These are phyloP conservation scores for Speoplatyrhinus poulsoni DNA, from an alignment of 2,113 vertebrate genomes.

Conservation along the genomic window DNA sequence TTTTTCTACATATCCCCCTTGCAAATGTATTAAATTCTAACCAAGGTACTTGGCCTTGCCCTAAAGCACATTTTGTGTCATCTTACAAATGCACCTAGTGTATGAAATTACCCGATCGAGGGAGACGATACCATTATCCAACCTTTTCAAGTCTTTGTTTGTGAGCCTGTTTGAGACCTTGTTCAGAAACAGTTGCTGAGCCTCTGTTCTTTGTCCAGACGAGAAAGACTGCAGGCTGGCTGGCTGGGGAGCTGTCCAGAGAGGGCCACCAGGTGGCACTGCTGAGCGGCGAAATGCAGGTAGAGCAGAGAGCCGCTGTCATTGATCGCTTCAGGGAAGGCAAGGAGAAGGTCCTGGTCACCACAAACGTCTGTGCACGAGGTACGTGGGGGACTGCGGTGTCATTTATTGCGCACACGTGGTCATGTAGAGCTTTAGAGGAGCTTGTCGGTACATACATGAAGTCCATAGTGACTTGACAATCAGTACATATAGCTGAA, in stretches of 20 bases:
- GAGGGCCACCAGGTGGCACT: constrained; percentile 96
- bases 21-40: no score
- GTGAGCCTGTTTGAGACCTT: background rate
- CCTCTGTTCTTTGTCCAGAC: constrained; percentile 75
- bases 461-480: background rate
- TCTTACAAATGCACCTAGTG: no score
- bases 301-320: constrained; percentile 94
- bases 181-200: background rate
- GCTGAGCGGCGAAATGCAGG: constrained; percentile 97
- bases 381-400: constrained; percentile 70
- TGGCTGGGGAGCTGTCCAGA: constrained; percentile 90
- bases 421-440: no score
- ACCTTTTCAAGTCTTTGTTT: background rate
- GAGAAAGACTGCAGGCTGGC: constrained; percentile 91
- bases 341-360: constrained; percentile 97
- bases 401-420: background rate
- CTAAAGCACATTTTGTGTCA: no score
- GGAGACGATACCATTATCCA: no score
- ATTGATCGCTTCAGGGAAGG: constrained; percentile 94
- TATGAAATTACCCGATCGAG: no score
- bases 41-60: no score
- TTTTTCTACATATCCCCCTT: no score
- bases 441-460: no score
- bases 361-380: constrained; percentile 96
- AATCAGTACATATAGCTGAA: no score